Base-by-base conservation (phyloP, 1,140 invertebrate species). In the Nylanderia fulva region DNA sequence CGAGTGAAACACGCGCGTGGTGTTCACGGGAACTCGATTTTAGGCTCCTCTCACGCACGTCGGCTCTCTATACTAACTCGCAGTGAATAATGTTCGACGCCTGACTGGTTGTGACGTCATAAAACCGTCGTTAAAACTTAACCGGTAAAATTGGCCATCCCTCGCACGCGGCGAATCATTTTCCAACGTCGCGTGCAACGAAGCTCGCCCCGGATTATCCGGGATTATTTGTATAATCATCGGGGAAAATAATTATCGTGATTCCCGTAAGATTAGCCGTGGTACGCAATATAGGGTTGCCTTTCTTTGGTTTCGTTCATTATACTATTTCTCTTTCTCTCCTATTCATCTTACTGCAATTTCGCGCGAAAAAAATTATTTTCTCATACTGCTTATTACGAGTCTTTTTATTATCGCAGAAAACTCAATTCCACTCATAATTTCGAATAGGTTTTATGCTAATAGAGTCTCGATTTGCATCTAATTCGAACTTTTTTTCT, bases 41-140 rank as follows among this genome's bases (percentile, higher is more conserved):
- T 39, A 36, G 42, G 9, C 15, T 33, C 18, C 15, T 45, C 33
- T 68, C 66, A 33, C n/a, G 33, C 36, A 13, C 29, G 21, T 56
- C 63, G 36, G 9, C 45, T 54, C 15, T 64, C 11, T 56, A 9
- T 52, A 48, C 27, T 58, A 45, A 56, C 11, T 42, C 27, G 27
- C 0, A 29, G 45, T 18, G 54, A 54, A 63, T 79, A 52, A 68
- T 33, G 39, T 27, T 36, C n/a, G 48, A 61, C 54, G 15, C 13
- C 48, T 66, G 58, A 69, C 80, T 86, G 58, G 33, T 69, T 54
- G 76, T 29, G 61, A 56, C 21, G 68, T 36, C 85, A 85, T 91
- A 90, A 92, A 92, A 88, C 45, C 33, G 66, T 77, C 85, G 80
- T 91, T 92, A 90, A 91, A 91, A 91, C 90, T 91, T 91, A 63